These are phyloP conservation scores for Leptoclinus maculatus DNA, from an alignment of 2,797 vertebrate species.

Conservation along the genomic window DNA sequence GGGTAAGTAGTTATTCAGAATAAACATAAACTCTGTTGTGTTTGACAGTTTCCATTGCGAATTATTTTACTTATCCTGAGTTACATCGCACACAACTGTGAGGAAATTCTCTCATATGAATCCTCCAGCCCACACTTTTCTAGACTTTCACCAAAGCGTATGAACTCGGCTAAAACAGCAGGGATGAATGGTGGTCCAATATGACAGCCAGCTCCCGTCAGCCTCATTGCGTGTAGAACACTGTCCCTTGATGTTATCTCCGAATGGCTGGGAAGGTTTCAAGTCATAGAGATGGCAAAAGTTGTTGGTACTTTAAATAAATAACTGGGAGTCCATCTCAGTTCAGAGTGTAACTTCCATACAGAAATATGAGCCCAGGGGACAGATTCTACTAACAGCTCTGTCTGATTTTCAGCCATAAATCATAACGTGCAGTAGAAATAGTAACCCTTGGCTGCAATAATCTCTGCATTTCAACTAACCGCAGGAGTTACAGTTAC, in stretches of 20 bases:
- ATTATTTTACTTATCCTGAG: slow-evolving; percentile 1
- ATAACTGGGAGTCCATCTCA: slow-evolving; percentile 36
- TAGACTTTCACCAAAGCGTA: slow-evolving; percentile 29
- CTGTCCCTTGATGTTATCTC: slow-evolving; percentile 28
- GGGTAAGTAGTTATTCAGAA: slow-evolving; percentile 3
- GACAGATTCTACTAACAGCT: slow-evolving; percentile 36
- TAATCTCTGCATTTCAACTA: slow-evolving; percentile 59
- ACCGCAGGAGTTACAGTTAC: slow-evolving; percentile 40
- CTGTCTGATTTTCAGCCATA: slow-evolving; percentile 47
- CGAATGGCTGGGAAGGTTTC: slow-evolving; percentile 16
- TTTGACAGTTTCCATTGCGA: background rate
- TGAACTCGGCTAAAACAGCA: slow-evolving; percentile 38
- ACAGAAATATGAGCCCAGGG: slow-evolving; percentile 36
- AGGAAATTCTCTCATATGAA: slow-evolving; percentile 9
- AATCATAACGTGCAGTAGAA: slow-evolving; percentile 41
- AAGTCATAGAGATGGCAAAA: slow-evolving; percentile 28
- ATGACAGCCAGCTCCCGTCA: slow-evolving; percentile 30
- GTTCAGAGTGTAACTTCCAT: slow-evolving; percentile 43
- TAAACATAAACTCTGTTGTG: background rate
- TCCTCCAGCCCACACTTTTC: slow-evolving; percentile 20
- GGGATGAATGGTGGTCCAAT: slow-evolving; percentile 24
- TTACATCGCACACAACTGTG: background rate
- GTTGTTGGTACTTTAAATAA: slow-evolving; percentile 34
- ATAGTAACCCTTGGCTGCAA: slow-evolving; percentile 42
- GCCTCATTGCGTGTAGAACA: slow-evolving; percentile 2